Percentiles rank a stretch among this genome's conserved stretches.
phyloP scores from a whole-genome alignment of 2,797 vertebrate species.

The Psittacula derbiana region DNA sequence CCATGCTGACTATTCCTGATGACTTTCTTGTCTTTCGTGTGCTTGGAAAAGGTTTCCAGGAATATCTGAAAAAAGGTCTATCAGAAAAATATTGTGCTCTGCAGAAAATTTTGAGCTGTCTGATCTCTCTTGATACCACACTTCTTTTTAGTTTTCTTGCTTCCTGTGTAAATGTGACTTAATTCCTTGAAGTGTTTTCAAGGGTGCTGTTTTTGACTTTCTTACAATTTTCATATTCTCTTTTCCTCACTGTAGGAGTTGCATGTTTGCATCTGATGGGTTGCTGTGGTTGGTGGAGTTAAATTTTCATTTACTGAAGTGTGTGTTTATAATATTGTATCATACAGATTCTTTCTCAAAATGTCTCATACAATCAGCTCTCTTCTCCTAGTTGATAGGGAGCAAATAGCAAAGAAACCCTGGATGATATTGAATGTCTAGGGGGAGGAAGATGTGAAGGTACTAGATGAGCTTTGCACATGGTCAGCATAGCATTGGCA shows the following conservation, averaged over 20 bases:
- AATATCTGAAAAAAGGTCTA: not conserved
- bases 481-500: not conserved
- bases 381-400: not conserved
- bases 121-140: not conserved
- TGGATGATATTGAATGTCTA: not conserved
- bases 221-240: not conserved
- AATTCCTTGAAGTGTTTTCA: not conserved
- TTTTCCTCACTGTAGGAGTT: not conserved
- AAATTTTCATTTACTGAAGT: not conserved
- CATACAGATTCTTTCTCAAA: not conserved
- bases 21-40: not conserved
- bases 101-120: not conserved
- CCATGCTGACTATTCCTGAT: not conserved
- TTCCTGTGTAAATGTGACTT: not conserved
- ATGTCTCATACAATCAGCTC: accelerated
- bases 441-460: not conserved
- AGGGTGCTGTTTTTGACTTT: not conserved
- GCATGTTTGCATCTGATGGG: not conserved
- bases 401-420: not conserved
- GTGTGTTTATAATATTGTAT: not conserved
- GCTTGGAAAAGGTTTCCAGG: not conserved
- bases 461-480: not conserved
- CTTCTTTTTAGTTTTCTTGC: not conserved
- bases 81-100: not conserved
- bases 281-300: not conserved